Base-by-base conservation (phyloP, 2,888 invertebrate genomes). In the Nectonema munidae region DNA sequence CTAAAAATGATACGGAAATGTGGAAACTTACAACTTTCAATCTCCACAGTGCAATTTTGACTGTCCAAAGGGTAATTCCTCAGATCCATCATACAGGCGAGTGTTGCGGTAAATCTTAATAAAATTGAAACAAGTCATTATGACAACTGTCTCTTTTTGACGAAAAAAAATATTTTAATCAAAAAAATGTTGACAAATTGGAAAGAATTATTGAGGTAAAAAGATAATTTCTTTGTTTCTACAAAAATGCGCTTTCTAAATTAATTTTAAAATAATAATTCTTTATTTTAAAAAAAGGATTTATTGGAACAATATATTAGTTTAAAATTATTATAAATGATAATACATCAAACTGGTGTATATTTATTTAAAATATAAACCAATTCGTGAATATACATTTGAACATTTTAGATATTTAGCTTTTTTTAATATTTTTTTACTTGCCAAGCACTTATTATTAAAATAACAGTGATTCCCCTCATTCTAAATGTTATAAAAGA, bases 51-150 rank as follows among this genome's bases (percentile, higher is more conserved):
- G 63, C 86, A 89, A 59, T 86, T 86, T 61, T 89, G 89, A 47
- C 74, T 74, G 60, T 89, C 89, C 46, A 89, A 63, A 2, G 89
- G 89, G 59, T 89, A 89, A 59, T 89, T 81, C 57, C 86, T 81
- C 20, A 89, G 66, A 58, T 89, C 86, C 89, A 89, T 89, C 77
- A 86, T 86, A 61, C 89, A 89, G 46, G 86, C 86, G 45, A 89
- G 62, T 1, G 89, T 89, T 30, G 86, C 83, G 3, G 89, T 89
- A 59, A 89, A 86, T 48, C 59, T 61, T 46, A 11, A 46, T 45
- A 33, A 29, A 34, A 4, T 39, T 11, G 13, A 39, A 40, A 9
- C 6, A 14, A 6, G 11, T n/a, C n/a, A 25, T 25, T n/a, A 25
- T 25, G 6, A 9, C n/a, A 25, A 25, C n/a, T 25, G 6, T 25